Base-by-base conservation (phyloP, 1,140 invertebrate species). In the Helicoverpa armigera region DNA sequence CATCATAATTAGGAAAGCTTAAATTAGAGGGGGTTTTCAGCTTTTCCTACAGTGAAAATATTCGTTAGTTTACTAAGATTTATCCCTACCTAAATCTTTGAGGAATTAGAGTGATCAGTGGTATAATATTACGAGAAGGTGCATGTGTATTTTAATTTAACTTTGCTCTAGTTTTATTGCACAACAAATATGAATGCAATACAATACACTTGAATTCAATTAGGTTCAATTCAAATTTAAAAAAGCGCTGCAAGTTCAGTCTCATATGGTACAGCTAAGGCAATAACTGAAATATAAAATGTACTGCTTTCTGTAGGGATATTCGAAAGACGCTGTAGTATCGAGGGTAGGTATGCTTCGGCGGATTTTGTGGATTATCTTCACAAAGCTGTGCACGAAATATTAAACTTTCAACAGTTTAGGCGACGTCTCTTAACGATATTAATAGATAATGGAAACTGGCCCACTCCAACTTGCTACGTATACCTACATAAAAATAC, bases 401-500 rank as follows among this genome's bases (percentile, higher is more conserved):
- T 76, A 82, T 76, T 76, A 74, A 72, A 73, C 61, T 75, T 74
- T 65, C 43, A 67, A 73, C 74, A 61, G 67, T 79, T 76, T 58
- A 61, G 53, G 12, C 29, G 18, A 79, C 76, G 60, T 79, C 76
- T 84, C 50, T 74, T 81, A 72, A 76, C 18, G 35, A 61, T 63
- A 12, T 83, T 58, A 79, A 84, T 76, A 84, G 70, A 80, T 80
- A 83, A 61, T 72, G 48, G 29, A 60, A n/a, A 43, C 48, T 51
- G 74, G 18, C 35, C 35, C 51, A 50, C 50, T 13, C 12, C 35
- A 13, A 31, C 54, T 43, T 7, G 35, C 35, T 14, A 61, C 16
- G 54, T 14, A 75, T 61, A 74, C 78, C n/a, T 61, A 75, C 78
- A 83, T 79, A 82, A 82, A 82, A 79, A 81, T 74, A 65, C 70